Conservation (phyloP, 2,888 invertebrate genomes). For the Allygus modestus region DNA sequence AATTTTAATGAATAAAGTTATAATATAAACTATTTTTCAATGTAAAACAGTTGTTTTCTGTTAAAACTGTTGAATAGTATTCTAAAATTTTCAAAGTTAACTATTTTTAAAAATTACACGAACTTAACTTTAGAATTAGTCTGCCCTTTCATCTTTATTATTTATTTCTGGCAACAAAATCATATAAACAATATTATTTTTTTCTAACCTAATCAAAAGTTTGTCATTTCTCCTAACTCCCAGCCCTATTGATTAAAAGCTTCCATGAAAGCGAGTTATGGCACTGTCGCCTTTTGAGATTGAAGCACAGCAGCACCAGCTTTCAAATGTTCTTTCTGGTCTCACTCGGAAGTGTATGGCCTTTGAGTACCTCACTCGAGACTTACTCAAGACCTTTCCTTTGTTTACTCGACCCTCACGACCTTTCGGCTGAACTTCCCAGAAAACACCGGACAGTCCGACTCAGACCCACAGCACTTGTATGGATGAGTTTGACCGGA, state of each 20-base stretch:
- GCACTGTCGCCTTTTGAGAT: constrained; percentile 16
- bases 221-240: background rate
- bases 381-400: background rate
- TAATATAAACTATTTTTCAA: background rate
- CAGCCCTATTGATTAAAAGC: constrained; percentile 34
- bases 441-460: background rate
- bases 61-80: no score
- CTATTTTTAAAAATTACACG: no score
- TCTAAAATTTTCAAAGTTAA: no score
- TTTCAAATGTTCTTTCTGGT: background rate
- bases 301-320: constrained; percentile 46
- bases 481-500: constrained; percentile 63
- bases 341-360: constrained; percentile 54
- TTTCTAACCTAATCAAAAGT: background rate
- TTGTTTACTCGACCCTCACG: background rate
- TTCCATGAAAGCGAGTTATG: constrained; percentile 45
- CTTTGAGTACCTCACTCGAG: background rate
- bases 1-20: background rate
- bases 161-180: background rate
- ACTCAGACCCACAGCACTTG: constrained; percentile 69
- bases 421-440: background rate
- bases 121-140: no score
- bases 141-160: no score
- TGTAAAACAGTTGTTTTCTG: no score
- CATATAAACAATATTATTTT: background rate